Conservation (phyloP, 2,888 invertebrate genomes). For the Lasioglossum villosulum region DNA sequence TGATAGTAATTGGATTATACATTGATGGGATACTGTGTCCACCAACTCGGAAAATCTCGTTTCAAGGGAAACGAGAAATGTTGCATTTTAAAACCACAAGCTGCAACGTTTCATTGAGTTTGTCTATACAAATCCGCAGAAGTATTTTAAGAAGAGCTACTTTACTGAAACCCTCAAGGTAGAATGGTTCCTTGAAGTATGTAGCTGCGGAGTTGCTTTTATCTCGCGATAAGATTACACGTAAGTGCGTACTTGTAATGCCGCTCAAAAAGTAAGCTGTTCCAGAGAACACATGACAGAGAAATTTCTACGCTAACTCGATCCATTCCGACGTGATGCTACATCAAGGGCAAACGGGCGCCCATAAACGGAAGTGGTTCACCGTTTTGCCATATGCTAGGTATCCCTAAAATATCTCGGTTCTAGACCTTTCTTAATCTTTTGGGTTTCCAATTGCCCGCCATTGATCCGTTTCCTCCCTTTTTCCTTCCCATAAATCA, state of each 20-base stretch:
- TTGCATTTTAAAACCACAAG: neutral
- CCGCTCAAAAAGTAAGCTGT: constrained; percentile 6
- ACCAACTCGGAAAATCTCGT: neutral
- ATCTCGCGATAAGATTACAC: constrained; percentile 37
- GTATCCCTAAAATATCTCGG: constrained; percentile 64
- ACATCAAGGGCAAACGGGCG: constrained; percentile 45
- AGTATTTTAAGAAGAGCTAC: neutral
- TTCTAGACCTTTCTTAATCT: constrained; percentile 66
- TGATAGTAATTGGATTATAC: neutral
- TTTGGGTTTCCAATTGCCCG: constrained; percentile 57
- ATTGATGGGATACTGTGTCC: neutral
- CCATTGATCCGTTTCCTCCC: constrained; percentile 59
- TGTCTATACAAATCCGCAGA: neutral
- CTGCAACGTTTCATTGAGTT: neutral
- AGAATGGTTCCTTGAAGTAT: neutral
- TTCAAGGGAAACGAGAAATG: neutral
- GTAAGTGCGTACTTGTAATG: constrained; percentile 20
- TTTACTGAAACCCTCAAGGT: neutral
- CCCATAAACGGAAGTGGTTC: constrained; percentile 74
- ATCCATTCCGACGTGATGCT: constrained; percentile 11
- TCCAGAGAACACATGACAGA: constrained; percentile 13
- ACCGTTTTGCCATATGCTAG: constrained; percentile 76
- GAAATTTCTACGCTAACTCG: constrained; percentile 40
- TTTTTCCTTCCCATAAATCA: constrained; percentile 44
- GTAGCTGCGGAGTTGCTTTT: neutral